Evolutionary conservation across 2,113 vertebrate species (phyloP).

Genomic region (Sisor rabdophorus): DNA sequence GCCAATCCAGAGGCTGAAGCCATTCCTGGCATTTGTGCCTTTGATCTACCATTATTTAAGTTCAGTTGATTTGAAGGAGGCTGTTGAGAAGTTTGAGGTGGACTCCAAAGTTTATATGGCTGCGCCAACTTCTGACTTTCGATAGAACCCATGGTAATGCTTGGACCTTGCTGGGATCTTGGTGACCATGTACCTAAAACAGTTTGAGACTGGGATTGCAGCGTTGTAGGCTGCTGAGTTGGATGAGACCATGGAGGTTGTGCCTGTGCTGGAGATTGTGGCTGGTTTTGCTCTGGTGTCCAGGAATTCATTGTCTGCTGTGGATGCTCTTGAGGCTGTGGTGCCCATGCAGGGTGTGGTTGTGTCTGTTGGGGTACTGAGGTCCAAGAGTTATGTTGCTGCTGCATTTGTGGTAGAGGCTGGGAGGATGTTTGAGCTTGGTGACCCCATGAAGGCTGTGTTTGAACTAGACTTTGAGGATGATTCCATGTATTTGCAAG

Average conservation of each 20-base stretch:
- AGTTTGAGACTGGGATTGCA: conserved; percentile 45
- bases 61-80: conserved; percentile 69
- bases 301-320: conserved; percentile 56
- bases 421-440: conserved; percentile 39
- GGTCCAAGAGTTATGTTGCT: conserved; percentile 32
- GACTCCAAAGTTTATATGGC: conserved; percentile 69
- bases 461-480: conserved; percentile 34
- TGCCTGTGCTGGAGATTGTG: conserved; percentile 50
- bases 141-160: conserved; percentile 47
- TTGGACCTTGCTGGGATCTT: conserved; percentile 55
- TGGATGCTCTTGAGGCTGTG: conserved; percentile 34
- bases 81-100: conserved; percentile 65
- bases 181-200: conserved; percentile 58
- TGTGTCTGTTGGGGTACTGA: conserved; percentile 38
- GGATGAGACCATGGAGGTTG: conserved; percentile 64
- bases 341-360: conserved; percentile 30
- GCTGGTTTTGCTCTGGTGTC: conserved; percentile 60
- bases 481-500: conserved; percentile 43
- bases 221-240: conserved; percentile 48
- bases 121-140: conserved; percentile 57
- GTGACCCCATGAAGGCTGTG: conserved; percentile 44
- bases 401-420: conserved; percentile 30
- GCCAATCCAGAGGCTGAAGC: conserved; percentile 58
- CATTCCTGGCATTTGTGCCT: conserved; percentile 64
- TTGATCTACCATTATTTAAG: conserved; percentile 67